Conservation (phyloP, 2,113 vertebrate species). For the Pseudorhombus dupliciocellatus region DNA sequence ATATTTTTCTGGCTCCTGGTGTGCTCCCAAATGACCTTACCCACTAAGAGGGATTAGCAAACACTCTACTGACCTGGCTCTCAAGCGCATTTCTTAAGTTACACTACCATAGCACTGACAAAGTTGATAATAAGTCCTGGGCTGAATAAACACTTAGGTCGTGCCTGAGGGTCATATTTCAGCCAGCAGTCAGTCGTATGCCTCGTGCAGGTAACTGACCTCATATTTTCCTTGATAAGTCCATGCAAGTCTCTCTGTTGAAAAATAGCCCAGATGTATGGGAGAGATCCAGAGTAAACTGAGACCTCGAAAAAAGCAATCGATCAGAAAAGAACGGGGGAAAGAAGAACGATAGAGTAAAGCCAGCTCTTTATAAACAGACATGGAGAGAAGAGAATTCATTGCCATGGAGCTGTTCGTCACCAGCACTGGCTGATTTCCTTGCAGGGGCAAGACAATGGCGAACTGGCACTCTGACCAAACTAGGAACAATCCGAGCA, state of each 20-base stretch:
- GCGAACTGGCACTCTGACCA: constrained; percentile 55
- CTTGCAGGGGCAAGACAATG: constrained; percentile 63
- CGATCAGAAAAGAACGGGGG: constrained; percentile 46
- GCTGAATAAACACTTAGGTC: constrained; percentile 65
- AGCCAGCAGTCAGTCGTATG: constrained; percentile 33
- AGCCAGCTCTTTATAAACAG: constrained; percentile 49
- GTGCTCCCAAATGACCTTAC: constrained; percentile 42
- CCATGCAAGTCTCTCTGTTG: constrained; percentile 26
- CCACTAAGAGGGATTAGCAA: constrained; percentile 54
- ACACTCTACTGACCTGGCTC: constrained; percentile 45
- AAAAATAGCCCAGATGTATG: constrained; percentile 36
- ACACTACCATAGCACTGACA: constrained; percentile 45
- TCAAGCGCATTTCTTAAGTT: constrained; percentile 44
- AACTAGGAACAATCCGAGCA: constrained; percentile 59
- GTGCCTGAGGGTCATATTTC: constrained; percentile 42
- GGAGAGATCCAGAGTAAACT: constrained; percentile 50
- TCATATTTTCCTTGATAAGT: constrained; percentile 52
- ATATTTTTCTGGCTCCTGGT: constrained; percentile 52
- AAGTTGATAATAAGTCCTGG: constrained; percentile 68
- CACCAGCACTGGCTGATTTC: constrained; percentile 47
- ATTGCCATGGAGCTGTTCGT: constrained; percentile 46
- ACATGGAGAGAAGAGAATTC: constrained; percentile 32
- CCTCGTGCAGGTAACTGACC: constrained; percentile 52
- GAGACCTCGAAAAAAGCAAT: constrained; percentile 48
- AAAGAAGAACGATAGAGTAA: constrained; percentile 14